phyloP scores from a whole-genome alignment of 2,113 vertebrate species.

The Elachura formosa region DNA sequence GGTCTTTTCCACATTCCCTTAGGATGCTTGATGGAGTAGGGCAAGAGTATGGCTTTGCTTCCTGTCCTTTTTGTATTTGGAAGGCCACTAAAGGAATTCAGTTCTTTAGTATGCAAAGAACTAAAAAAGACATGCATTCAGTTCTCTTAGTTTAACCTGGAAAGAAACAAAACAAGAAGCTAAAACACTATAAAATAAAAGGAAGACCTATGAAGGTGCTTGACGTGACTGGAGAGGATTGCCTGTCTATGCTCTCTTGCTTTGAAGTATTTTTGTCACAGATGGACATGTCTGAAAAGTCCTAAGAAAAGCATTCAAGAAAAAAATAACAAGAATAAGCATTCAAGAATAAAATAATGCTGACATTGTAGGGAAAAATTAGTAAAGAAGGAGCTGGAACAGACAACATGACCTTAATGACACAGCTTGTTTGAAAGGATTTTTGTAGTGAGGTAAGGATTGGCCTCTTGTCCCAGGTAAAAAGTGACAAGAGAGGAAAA shows the following conservation, averaged over 20 bases:
- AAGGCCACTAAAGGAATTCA: not conserved
- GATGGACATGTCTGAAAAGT: not conserved
- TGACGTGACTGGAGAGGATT: not conserved
- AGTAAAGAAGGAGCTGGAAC: not conserved
- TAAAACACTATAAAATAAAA: not conserved
- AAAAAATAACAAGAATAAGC: not conserved
- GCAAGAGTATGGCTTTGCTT: not conserved
- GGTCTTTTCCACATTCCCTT: not conserved
- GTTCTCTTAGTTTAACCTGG: not conserved
- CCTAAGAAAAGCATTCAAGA: not conserved
- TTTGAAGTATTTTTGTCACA: not conserved
- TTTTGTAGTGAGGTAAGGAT: fast-evolving
- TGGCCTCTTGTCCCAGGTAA: not conserved
- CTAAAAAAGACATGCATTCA: not conserved
- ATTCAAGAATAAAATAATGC: not conserved
- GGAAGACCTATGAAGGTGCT: not conserved
- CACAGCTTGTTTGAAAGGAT: not conserved
- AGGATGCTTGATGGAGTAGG: not conserved
- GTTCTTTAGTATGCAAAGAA: not conserved
- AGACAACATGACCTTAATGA: not conserved
- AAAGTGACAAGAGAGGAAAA: not conserved
- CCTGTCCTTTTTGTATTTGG: not conserved
- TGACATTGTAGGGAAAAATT: not conserved
- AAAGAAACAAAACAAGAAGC: not conserved
- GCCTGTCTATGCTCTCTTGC: not conserved